phyloP scores from a whole-genome alignment of 2,888 invertebrate species.

The Pseudeuparius sepicola region DNA sequence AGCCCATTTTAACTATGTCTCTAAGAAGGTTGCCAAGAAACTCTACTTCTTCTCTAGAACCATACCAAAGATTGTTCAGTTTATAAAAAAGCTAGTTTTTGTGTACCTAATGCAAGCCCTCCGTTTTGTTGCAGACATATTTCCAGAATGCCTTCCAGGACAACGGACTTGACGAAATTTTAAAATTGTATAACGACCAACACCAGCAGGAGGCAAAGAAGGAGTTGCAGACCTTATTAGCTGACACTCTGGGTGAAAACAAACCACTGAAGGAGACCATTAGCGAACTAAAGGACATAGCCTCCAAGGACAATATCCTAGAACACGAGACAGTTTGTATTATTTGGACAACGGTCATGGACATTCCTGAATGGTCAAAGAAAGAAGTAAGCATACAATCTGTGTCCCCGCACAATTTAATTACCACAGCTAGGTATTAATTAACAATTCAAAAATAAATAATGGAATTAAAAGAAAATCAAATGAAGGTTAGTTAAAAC shows the following conservation, averaged over 20 bases:
- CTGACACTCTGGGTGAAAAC: constrained; percentile 79
- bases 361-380: constrained; percentile 95
- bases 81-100: too few species aligned
- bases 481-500: too few species aligned
- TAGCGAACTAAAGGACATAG: constrained; percentile 77
- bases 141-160: constrained; percentile 37
- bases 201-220: constrained; percentile 77
- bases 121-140: constrained; percentile 20
- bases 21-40: too few species aligned
- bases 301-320: constrained; percentile 69
- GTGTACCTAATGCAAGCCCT: too few species aligned
- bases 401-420: too few species aligned
- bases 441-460: not conserved
- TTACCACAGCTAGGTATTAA: constrained; percentile 3
- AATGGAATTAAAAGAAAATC: too few species aligned
- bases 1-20: too few species aligned
- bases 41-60: too few species aligned
- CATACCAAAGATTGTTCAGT: too few species aligned
- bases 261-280: constrained; percentile 80
- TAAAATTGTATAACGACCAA: constrained; percentile 72
- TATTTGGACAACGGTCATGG: constrained; percentile 91
- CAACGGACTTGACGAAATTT: constrained; percentile 40
- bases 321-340: constrained; percentile 67
- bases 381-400: constrained; percentile 61
- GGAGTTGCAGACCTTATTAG: constrained; percentile 61